Conservation (phyloP, 2,113 vertebrate species). For the Reinhardtius hippoglossoides region DNA sequence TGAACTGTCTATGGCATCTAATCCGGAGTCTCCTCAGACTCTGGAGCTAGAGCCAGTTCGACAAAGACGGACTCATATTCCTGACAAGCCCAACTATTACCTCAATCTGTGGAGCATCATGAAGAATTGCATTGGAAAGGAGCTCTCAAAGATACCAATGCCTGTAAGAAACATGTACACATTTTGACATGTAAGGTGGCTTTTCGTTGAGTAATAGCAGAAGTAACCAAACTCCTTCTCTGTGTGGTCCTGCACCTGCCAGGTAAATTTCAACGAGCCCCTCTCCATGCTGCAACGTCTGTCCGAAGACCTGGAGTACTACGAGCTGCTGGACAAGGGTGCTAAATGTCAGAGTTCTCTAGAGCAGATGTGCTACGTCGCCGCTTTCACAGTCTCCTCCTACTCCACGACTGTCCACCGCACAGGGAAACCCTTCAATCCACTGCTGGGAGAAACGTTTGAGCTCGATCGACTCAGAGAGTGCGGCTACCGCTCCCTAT, state of each 20-base stretch:
- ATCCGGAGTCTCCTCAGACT: slow-evolving; percentile 78
- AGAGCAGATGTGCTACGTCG: slow-evolving; percentile 96
- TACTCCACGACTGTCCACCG: slow-evolving; percentile 97
- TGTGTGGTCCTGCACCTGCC: not conserved
- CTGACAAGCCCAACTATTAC: slow-evolving; percentile 95
- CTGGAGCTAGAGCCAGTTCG: slow-evolving; percentile 80
- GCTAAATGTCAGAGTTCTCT: slow-evolving; percentile 90
- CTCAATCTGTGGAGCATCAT: slow-evolving; percentile 98
- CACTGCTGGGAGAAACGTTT: slow-evolving; percentile 95
- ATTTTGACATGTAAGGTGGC: not conserved
- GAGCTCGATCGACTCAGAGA: slow-evolving; percentile 93
- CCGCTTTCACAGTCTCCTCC: slow-evolving; percentile 95
- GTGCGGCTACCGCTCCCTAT: slow-evolving; percentile 92
- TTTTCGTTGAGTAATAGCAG: not conserved
- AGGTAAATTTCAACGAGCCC: slow-evolving; percentile 98
- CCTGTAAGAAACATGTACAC: slow-evolving; percentile 82
- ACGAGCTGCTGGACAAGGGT: slow-evolving; percentile 90
- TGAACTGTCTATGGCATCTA: slow-evolving; percentile 85
- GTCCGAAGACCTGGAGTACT: slow-evolving; percentile 96
- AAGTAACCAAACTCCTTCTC: slow-evolving; percentile 5
- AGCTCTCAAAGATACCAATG: slow-evolving; percentile 97
- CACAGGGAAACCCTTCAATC: slow-evolving; percentile 97
- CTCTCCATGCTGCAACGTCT: slow-evolving; percentile 97
- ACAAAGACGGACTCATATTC: slow-evolving; percentile 90
- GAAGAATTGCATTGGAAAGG: slow-evolving; percentile 98